phyloP scores from a whole-genome alignment of 2,888 invertebrate genomes.

The Artemia sp. region DNA sequence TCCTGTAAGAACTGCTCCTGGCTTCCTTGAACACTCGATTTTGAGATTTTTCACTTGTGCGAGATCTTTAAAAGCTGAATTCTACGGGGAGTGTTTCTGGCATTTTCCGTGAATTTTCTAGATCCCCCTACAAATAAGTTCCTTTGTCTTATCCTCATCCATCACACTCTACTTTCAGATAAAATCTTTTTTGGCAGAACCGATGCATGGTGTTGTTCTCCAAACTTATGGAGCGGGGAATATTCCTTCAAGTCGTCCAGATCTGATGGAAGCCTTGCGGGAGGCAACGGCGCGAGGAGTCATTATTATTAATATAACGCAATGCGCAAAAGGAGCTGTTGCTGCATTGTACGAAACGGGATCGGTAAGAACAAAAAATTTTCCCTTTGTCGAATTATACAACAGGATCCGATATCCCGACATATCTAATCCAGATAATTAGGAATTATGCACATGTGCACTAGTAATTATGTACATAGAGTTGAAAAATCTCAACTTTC shows the following conservation, averaged over 20 bases:
- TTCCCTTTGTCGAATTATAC: too few relatives aligned
- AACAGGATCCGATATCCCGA: neutral
- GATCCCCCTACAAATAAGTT: too few relatives aligned
- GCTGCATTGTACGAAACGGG: conserved; percentile 67
- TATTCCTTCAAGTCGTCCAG: conserved; percentile 63
- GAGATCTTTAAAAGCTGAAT: too few relatives aligned
- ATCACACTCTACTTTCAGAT: conserved; percentile 29
- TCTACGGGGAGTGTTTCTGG: too few relatives aligned
- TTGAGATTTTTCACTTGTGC: too few relatives aligned
- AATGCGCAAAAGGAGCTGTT: conserved; percentile 69
- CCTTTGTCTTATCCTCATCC: too few relatives aligned
- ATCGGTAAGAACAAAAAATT: conserved; percentile 35
- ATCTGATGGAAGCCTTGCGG: conserved; percentile 52
- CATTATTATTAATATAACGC: conserved; percentile 77
- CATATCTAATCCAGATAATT: neutral
- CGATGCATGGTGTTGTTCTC: conserved; percentile 64
- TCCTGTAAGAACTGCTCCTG: too few relatives aligned
- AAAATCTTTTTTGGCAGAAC: conserved; percentile 42
- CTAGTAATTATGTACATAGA: too few relatives aligned
- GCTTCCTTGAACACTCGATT: too few relatives aligned
- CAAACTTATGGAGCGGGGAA: conserved; percentile 90
- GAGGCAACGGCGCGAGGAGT: conserved; percentile 56
- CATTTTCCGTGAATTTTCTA: too few relatives aligned
- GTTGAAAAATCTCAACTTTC: too few relatives aligned
- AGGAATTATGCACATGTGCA: neutral